Evolutionary conservation across 2,888 invertebrate genomes (phyloP).

Genomic region (Altica lythri): DNA sequence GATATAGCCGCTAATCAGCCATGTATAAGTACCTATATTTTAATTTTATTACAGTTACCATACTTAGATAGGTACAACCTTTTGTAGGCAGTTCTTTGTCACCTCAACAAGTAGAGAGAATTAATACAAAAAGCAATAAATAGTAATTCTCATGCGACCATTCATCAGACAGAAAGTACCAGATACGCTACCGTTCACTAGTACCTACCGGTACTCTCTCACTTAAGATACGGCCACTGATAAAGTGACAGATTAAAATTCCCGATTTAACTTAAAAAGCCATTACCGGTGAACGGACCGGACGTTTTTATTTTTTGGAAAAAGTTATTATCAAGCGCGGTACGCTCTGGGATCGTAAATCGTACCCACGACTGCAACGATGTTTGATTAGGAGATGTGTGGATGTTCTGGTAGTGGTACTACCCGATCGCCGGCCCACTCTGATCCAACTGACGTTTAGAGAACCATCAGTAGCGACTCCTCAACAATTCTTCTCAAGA

Average conservation of each 20-base stretch:
- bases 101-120: slow-evolving; percentile 33
- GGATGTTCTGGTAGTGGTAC: slow-evolving; percentile 16
- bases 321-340: slow-evolving; percentile 45
- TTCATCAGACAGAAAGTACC: slow-evolving; percentile 40
- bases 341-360: slow-evolving; percentile 46
- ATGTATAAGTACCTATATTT: neutral
- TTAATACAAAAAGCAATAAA: slow-evolving; percentile 43
- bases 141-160: slow-evolving; percentile 41
- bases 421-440: slow-evolving; percentile 14
- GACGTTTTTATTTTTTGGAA: slow-evolving; percentile 38
- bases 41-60: too few relatives aligned
- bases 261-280: slow-evolving; percentile 40
- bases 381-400: slow-evolving; percentile 41
- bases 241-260: slow-evolving; percentile 40
- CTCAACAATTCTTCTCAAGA: neutral
- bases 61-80: neutral
- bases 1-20: too few relatives aligned
- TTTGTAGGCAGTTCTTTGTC: slow-evolving; percentile 12
- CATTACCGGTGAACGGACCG: slow-evolving; percentile 43
- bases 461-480: slow-evolving; percentile 13
- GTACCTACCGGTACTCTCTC: slow-evolving; percentile 12
- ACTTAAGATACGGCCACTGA: slow-evolving; percentile 31
- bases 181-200: slow-evolving; percentile 44
- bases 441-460: neutral
- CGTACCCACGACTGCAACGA: slow-evolving; percentile 43